Conservation (phyloP, 2,888 invertebrate genomes). For the Epinotia bilunana region DNA sequence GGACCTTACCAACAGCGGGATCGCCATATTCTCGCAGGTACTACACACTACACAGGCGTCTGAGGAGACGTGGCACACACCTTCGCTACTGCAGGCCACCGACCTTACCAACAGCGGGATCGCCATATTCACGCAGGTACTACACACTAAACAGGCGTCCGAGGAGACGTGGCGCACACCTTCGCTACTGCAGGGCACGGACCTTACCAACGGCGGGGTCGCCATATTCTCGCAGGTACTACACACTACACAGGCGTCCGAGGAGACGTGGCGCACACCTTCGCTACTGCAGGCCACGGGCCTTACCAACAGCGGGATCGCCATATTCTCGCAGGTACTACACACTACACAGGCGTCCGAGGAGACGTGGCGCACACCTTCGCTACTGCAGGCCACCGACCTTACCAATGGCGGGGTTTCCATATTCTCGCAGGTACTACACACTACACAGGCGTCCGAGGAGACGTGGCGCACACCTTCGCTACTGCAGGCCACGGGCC, state of each 20-base stretch:
- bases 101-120: conserved; percentile 87
- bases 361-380: conserved; percentile 95
- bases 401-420: conserved; percentile 88
- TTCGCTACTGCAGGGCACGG: conserved; percentile 89
- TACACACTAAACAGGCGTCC: conserved; percentile 82
- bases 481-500: conserved; percentile 88
- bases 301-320: conserved; percentile 87
- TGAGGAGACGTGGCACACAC: conserved; percentile 95
- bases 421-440: conserved; percentile 90
- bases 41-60: conserved; percentile 77
- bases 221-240: conserved; percentile 92
- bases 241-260: conserved; percentile 85
- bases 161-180: conserved; percentile 96
- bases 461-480: conserved; percentile 96
- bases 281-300: conserved; percentile 89
- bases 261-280: conserved; percentile 95
- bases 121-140: conserved; percentile 91
- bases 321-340: conserved; percentile 91
- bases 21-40: conserved; percentile 92
- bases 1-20: conserved; percentile 86
- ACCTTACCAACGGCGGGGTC: conserved; percentile 87
- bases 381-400: conserved; percentile 88
- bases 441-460: conserved; percentile 85
- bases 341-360: conserved; percentile 80
- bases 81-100: conserved; percentile 90